Conservation (phyloP, 2,113 vertebrate species). For the Nibea albiflora region DNA sequence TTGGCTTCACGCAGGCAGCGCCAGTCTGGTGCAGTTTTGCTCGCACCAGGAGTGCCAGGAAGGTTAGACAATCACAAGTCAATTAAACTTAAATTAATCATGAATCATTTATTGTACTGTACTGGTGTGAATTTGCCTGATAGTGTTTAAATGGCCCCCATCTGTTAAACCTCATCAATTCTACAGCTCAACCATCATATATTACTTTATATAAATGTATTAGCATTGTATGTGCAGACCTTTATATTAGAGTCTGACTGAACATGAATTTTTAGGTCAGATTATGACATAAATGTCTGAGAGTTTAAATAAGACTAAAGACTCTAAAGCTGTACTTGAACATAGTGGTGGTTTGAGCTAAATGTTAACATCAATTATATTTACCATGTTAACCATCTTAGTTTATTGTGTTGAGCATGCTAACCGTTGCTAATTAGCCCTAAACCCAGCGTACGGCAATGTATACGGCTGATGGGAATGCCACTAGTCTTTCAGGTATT, state of each 20-base stretch:
- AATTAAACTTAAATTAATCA: constrained; percentile 53
- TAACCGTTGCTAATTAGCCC: not conserved
- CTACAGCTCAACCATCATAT: not conserved
- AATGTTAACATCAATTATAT: not conserved
- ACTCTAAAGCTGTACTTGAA: not conserved
- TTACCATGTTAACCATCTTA: not conserved
- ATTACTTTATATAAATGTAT: too few relatives aligned
- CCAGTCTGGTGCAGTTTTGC: constrained; percentile 6
- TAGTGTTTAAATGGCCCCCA: constrained; percentile 14
- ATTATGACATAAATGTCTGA: not conserved
- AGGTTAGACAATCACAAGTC: constrained; percentile 49
- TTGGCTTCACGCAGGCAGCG: constrained; percentile 24
- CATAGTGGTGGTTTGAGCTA: not conserved
- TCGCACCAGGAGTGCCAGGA: constrained; percentile 16
- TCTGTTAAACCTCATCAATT: constrained; percentile 23
- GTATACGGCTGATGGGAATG: not conserved
- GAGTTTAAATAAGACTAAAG: not conserved
- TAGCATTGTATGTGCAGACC: not conserved
- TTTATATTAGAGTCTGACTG: not conserved
- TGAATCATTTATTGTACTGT: constrained; percentile 50
- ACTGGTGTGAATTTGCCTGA: constrained; percentile 37
- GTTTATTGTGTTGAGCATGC: not conserved
- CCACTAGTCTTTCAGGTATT: not conserved
- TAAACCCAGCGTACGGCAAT: not conserved
- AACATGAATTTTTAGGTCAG: not conserved